phyloP scores from a whole-genome alignment of 1,140 invertebrate species.

The Macrocentrus cingulum region DNA sequence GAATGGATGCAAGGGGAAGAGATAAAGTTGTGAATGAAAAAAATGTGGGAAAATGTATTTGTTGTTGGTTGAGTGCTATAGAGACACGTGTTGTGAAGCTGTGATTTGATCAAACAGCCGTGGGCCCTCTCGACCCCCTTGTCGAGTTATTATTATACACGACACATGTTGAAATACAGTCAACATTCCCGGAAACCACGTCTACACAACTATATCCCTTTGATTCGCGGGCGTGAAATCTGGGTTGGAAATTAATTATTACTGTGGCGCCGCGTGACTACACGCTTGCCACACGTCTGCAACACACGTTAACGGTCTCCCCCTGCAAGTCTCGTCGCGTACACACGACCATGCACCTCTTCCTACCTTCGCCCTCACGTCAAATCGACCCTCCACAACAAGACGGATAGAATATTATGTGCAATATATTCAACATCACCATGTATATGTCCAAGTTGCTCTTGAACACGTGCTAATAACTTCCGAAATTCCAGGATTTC shows the following conservation, averaged over 20 bases:
- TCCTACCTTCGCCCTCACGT: conserved; percentile 2
- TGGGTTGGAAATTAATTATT: conserved; percentile 19
- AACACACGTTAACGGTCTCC: conserved; percentile 17
- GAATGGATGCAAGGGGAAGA: background rate
- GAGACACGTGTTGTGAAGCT: no score
- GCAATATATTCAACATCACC: background rate
- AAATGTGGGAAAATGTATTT: background rate
- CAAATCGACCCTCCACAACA: conserved; percentile 1
- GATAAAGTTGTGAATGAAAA: background rate
- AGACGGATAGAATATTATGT: background rate
- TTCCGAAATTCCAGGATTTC: background rate
- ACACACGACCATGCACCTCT: background rate
- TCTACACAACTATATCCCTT: background rate
- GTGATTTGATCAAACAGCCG: no score
- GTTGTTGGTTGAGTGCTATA: no score
- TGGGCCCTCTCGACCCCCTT: no score
- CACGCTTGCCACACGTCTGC: conserved; percentile 16
- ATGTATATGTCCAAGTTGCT: background rate
- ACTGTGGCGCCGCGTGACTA: conserved; percentile 10
- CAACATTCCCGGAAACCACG: no score
- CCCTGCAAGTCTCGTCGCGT: background rate
- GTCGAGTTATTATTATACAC: no score
- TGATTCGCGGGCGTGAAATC: conserved; percentile 12
- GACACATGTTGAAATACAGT: no score
- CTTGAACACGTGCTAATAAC: background rate